These are phyloP conservation scores for Rotaria macrura DNA, from an alignment of 2,888 invertebrate genomes.

Conservation along the genomic window DNA sequence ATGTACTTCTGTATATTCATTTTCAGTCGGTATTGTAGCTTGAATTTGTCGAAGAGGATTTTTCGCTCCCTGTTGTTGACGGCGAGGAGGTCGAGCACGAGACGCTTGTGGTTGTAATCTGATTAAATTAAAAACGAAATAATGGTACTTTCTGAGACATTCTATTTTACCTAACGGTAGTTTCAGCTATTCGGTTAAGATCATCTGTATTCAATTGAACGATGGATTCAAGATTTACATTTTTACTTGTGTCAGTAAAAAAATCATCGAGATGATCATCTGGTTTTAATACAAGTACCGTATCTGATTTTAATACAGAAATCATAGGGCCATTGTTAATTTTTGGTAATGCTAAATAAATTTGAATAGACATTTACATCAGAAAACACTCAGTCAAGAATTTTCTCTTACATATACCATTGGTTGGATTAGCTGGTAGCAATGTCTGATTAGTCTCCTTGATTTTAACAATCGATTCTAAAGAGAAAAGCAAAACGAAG, in stretches of 20 bases:
- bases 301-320: background rate
- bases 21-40: background rate
- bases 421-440: background rate
- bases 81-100: background rate
- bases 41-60: constrained; percentile 16
- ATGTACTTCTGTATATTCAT: background rate
- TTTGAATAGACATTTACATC: no score
- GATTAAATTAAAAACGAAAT: background rate
- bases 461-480: background rate
- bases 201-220: background rate
- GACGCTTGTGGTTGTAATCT: background rate
- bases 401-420: background rate
- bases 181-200: constrained; percentile 4
- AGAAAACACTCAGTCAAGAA: background rate
- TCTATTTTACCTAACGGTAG: background rate
- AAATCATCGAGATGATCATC: constrained; percentile 7
- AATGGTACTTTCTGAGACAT: background rate
- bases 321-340: background rate
- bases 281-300: background rate
- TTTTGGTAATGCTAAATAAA: background rate
- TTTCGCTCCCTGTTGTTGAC: constrained; percentile 12
- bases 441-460: background rate
- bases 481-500: background rate
- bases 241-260: background rate
- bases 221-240: background rate